Evolutionary conservation across 2,888 invertebrate species (phyloP), one percentile per base, ranked within the genome.

Genomic region (Ditula angustiorana): DNA sequence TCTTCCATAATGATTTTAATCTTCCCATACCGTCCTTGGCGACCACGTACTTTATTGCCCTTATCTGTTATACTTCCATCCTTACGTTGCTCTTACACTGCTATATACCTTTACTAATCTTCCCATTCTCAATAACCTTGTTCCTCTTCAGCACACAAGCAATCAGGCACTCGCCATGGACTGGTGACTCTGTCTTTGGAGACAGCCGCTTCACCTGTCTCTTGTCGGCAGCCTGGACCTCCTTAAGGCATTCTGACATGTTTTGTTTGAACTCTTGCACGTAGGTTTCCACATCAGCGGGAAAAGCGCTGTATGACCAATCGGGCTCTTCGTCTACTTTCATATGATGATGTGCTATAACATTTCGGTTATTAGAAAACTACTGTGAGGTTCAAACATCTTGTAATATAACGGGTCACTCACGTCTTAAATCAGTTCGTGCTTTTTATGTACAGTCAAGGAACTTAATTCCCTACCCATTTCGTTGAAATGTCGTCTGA

Each of bases 221-320:
- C 55, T 80, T 86, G 68, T 90, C 89, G 1, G 73, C 81, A 0
- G 75, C 74, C 56, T 90, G 88, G 0, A 91, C 90, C 69, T 90
- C 91, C 49, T 85, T 88, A 1, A 92, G 76, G 62, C 92, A 92
- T 67, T 91, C 89, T 0, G 83, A 77, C 91, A 92, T 90, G 67
- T 92, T 92, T 24, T 70, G 77, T 67, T 90, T 92, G 69, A 92
- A 92, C 37, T 86, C 79, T 0, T 75, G 71, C 0, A 87, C 91
- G 69, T 91, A 82, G 0, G 67, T 58, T 1, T 75, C 74, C 2
- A 89, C 79, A 67, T 85, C 89, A 47, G 77, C 72, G 0, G 89
- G 90, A 10, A 90, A 82, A 0, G 80, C 57, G 55, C 74, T 83
- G 73, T 91, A 95, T 94, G 94, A 86, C 99, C 89, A 88, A 64